phyloP scores from a whole-genome alignment of 2,113 vertebrate genomes.

The Myodes glareolus region DNA sequence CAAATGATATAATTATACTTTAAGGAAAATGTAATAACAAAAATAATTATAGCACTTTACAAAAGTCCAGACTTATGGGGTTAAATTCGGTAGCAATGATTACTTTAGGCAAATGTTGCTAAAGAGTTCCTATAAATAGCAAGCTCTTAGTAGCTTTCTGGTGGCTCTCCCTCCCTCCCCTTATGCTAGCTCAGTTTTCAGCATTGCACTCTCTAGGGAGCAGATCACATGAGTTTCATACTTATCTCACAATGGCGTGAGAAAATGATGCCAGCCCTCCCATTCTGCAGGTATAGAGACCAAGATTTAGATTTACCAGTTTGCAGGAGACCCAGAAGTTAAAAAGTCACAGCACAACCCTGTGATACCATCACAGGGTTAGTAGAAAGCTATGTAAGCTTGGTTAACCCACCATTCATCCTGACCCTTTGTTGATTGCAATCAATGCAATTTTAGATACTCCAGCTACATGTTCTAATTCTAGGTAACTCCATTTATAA shows the following conservation, averaged over 20 bases:
- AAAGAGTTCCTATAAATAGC: neutral
- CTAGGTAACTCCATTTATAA: neutral
- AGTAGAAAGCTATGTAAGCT: neutral
- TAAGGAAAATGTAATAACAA: neutral
- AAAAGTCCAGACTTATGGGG: neutral
- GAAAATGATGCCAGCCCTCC: neutral
- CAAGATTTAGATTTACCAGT: neutral
- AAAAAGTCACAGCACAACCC: neutral
- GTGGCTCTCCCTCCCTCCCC: too few relatives aligned
- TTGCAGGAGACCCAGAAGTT: neutral
- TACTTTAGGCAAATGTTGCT: neutral
- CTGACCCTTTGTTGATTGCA: neutral
- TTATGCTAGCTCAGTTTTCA: neutral
- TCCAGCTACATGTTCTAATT: neutral
- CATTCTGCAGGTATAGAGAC: neutral
- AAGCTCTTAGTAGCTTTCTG: neutral
- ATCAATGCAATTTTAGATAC: neutral
- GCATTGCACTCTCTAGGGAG: neutral
- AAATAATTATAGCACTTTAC: neutral
- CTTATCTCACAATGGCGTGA: neutral
- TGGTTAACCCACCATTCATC: neutral
- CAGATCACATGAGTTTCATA: neutral
- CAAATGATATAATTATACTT: neutral
- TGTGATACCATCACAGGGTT: neutral
- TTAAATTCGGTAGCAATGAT: neutral